A percentile compares a stretch with the other conserved stretches of the same genome.
Conservation (phyloP, 1,140 invertebrate genomes). For the Planococcus citri region DNA sequence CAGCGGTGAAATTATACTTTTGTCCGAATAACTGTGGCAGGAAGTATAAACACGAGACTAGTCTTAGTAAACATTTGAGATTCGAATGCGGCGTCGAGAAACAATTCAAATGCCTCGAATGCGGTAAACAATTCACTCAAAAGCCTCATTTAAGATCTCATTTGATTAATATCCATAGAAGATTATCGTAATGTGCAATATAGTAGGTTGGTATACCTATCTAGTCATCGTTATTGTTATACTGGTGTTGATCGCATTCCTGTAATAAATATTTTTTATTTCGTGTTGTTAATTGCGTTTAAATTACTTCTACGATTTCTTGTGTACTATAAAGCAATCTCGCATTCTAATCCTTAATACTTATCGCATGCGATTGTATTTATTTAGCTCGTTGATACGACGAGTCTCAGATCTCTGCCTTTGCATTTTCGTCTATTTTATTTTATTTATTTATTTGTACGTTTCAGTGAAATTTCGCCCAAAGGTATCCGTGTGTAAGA, state of each 20-base stretch:
- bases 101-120: slow-evolving; percentile 37
- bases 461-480: too few species aligned
- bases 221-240: neutral
- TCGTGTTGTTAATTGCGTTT: neutral
- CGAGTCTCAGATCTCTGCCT: too few species aligned
- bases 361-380: too few species aligned
- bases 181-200: neutral
- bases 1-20: slow-evolving; percentile 31
- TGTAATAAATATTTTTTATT: neutral
- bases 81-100: slow-evolving; percentile 41
- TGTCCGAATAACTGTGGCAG: slow-evolving; percentile 22
- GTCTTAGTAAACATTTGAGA: slow-evolving; percentile 35
- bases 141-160: slow-evolving; percentile 30
- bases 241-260: neutral
- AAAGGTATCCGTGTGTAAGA: too few species aligned
- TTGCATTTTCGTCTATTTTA: too few species aligned
- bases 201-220: neutral
- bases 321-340: too few species aligned
- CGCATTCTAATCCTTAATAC: too few species aligned
- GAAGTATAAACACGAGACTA: slow-evolving; percentile 27
- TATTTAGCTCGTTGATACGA: too few species aligned
- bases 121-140: slow-evolving; percentile 26
- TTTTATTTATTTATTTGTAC: neutral
- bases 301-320: neutral
- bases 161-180: slow-evolving; percentile 25